A percentile compares a stretch with the other conserved stretches of the same genome.
These are phyloP conservation scores for Phortica magna DNA, from an alignment of 2,888 invertebrate species.

Conservation along the genomic window DNA sequence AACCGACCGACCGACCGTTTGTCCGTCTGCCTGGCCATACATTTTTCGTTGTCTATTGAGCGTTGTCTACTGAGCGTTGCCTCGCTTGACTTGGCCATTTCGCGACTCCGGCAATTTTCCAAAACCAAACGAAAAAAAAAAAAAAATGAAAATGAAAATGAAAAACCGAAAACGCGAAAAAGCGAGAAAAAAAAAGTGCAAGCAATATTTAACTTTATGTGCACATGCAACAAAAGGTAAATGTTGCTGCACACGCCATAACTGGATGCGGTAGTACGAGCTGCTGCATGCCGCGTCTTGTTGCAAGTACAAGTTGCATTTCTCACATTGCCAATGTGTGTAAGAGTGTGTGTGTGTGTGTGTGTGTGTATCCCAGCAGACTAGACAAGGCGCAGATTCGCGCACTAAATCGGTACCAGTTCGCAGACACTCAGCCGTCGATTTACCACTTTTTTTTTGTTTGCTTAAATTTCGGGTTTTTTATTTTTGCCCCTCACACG, in stretches of 20 bases:
- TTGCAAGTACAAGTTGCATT: conserved; percentile 33
- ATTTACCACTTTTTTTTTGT: conserved; percentile 7
- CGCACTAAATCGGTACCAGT: conserved; percentile 6
- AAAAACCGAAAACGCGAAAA: conserved; percentile 12
- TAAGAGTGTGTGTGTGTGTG: no score
- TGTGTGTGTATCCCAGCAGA: no score
- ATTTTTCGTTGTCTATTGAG: conserved; percentile 3
- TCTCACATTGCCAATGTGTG: conserved; percentile 28
- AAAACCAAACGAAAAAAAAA: not conserved
- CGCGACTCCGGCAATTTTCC: conserved; percentile 17
- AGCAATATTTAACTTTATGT: conserved; percentile 12
- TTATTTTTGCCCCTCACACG: not conserved
- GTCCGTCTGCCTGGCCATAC: conserved; percentile 1
- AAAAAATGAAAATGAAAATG: no score
- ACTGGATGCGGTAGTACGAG: conserved; percentile 31
- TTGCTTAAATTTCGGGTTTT: conserved; percentile 8
- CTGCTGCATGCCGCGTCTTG: not conserved
- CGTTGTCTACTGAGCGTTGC: no score
- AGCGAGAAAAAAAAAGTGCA: not conserved
- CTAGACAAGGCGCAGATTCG: not conserved
- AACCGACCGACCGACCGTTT: not conserved
- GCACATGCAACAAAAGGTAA: conserved; percentile 17
- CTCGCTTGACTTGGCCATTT: conserved; percentile 8
- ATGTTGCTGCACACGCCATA: conserved; percentile 31
- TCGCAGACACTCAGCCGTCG: conserved; percentile 4